A percentile compares a stretch with the other conserved stretches of the same genome.
These are phyloP conservation scores for Caenorhabditis panamensis DNA, from an alignment of 2,888 invertebrate genomes.

Conservation along the genomic window DNA sequence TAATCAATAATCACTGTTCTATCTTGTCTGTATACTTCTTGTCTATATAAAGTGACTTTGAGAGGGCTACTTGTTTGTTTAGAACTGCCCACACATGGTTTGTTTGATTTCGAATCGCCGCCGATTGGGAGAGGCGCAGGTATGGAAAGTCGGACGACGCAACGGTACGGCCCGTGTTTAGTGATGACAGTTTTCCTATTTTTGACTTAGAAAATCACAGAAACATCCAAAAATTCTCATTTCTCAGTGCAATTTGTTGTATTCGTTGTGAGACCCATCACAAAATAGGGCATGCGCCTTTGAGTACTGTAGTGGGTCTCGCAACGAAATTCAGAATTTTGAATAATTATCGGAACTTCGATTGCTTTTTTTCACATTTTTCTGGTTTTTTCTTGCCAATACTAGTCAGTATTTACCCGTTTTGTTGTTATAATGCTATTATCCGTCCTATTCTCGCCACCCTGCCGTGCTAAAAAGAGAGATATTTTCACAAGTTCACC, in stretches of 20 bases:
- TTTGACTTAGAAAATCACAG: not conserved
- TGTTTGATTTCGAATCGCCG: conserved; percentile 19
- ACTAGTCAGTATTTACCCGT: no score
- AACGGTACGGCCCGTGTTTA: not conserved
- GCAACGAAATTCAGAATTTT: no score
- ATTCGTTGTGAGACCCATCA: no score
- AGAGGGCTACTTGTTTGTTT: not conserved
- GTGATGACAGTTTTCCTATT: not conserved
- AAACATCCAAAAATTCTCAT: no score
- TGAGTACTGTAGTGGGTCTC: no score
- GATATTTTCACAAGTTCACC: not conserved
- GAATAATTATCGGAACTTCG: no score
- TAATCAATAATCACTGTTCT: not conserved
- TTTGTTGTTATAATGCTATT: no score
- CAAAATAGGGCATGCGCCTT: no score
- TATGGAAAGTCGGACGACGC: not conserved
- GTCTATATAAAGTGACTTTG: conserved; percentile 23
- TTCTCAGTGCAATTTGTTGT: no score
- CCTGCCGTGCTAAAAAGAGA: not conserved
- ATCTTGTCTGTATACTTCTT: not conserved
- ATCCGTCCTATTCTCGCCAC: no score
- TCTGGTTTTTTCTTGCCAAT: no score
- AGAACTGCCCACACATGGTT: not conserved
- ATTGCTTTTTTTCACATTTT: no score
- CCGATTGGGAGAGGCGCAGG: conserved; percentile 34